Base-by-base conservation (phyloP, 2,888 invertebrate genomes). In the Microdon myrmicae region DNA sequence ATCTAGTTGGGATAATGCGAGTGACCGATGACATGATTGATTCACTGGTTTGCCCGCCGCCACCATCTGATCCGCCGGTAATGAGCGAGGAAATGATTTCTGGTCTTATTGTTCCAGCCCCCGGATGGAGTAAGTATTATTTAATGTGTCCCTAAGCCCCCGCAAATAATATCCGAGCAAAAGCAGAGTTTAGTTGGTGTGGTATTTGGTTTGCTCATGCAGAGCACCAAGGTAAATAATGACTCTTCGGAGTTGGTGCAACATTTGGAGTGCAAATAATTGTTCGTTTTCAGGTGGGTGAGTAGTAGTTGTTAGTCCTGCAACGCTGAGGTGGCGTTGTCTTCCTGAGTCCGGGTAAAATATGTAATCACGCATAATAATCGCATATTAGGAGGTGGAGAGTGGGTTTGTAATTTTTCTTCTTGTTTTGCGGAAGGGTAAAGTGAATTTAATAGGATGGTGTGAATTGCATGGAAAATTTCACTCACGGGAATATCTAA, bases 81-180 rank as follows among this genome's bases (percentile, higher is more conserved):
- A 92, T 94, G 82, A 92, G 92, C 74, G 95, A 95, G 81, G 94
- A 95, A 83, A 94, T 94, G 92, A 93, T 97, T 78, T 94, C 93
- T 67, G 94, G 94, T 59, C 87, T 97, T 76, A 96, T 96, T 80
- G 96, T 97, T 68, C 96, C 96, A 13, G 96, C 96, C 45, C 97
- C 96, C 49, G 93, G 94, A 78, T 92, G 92, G 91, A 92, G 92
- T 91, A 82, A 90, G 90, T 87, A 72, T 64, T 51, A 64, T 60
- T 51, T 64, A 58, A 64, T 58, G 51, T 41, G 17, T 45, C 45
- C 51, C 37, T 49, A 14, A 49, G 20, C 34, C 38, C 37, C 49
- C 28, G 34, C 58, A 64, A 51, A 53, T 47, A 47, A 43, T n/a
- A n/a, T 53, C 41, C 44, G 35, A 37, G 26, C 16, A 44, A 5